Evolutionary conservation across 2,797 vertebrate genomes (phyloP).

Genomic region (Margarornis squamiger): DNA sequence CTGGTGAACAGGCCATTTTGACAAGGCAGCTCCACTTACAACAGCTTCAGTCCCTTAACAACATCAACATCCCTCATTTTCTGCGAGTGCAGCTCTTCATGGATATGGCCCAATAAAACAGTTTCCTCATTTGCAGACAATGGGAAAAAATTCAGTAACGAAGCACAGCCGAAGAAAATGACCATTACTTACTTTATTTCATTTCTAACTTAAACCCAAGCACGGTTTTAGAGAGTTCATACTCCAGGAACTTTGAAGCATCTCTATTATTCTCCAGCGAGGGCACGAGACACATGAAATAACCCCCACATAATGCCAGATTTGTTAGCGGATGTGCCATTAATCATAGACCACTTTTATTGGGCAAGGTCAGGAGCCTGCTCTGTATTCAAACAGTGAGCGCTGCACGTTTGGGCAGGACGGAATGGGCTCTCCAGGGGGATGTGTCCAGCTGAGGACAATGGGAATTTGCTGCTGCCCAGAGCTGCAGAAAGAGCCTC

Average conservation of each 20-base stretch:
- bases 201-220: neutral
- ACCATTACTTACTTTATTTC: neutral
- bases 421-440: neutral
- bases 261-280: neutral
- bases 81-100: neutral
- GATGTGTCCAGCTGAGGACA: conserved; percentile 16
- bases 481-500: neutral
- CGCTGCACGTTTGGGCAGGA: neutral
- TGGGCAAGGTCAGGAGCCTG: conserved; percentile 4
- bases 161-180: conserved; percentile 19
- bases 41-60: neutral
- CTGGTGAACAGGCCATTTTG: neutral
- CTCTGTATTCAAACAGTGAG: neutral
- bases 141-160: neutral
- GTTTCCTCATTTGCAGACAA: neutral
- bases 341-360: neutral
- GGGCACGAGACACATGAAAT: neutral
- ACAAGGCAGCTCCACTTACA: neutral
- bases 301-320: neutral
- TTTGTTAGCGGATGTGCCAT: conserved; percentile 8
- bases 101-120: neutral
- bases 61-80: neutral
- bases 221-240: neutral
- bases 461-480: neutral
- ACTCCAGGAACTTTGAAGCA: conserved; percentile 2